A percentile compares a stretch with the other conserved stretches of the same genome.
These are phyloP conservation scores for Hydractinia echinata DNA, from an alignment of 30 jellyfish, hydroid and myxozoan species.

Conservation along the genomic window DNA sequence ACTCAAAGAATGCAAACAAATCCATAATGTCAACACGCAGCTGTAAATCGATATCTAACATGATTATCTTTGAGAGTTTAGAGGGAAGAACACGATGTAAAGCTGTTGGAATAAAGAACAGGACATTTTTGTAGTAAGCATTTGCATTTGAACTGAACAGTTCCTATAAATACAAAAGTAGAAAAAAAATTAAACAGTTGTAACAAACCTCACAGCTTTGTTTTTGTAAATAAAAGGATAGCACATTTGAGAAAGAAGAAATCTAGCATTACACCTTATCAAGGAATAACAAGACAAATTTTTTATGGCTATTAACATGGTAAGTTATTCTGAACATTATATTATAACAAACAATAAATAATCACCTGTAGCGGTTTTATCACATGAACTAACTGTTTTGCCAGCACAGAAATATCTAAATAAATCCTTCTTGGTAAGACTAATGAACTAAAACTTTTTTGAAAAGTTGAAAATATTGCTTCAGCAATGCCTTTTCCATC, in stretches of 20 bases:
- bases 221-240: neutral
- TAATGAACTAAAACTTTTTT: slow-evolving; percentile 8
- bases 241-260: neutral
- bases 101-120: slow-evolving; percentile 63
- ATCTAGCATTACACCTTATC: neutral
- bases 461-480: slow-evolving; percentile 19
- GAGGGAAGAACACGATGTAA: slow-evolving; percentile 60
- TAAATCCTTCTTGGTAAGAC: slow-evolving; percentile 28
- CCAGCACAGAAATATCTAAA: slow-evolving; percentile 1
- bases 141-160: slow-evolving; percentile 53
- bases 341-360: neutral
- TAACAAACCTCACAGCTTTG: slow-evolving; percentile 10
- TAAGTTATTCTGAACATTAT: neutral
- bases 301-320: neutral
- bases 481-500: slow-evolving; percentile 48
- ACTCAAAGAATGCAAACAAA: slow-evolving; percentile 41
- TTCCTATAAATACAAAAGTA: slow-evolving; percentile 40
- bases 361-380: neutral
- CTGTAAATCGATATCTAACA: slow-evolving; percentile 78
- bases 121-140: slow-evolving; percentile 59
- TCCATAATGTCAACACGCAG: slow-evolving; percentile 52
- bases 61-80: slow-evolving; percentile 31
- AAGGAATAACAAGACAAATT: neutral
- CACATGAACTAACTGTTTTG: neutral
- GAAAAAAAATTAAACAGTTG: neutral